These are phyloP conservation scores for Candoia aspera DNA, from an alignment of 2,113 vertebrate genomes.

Conservation along the genomic window DNA sequence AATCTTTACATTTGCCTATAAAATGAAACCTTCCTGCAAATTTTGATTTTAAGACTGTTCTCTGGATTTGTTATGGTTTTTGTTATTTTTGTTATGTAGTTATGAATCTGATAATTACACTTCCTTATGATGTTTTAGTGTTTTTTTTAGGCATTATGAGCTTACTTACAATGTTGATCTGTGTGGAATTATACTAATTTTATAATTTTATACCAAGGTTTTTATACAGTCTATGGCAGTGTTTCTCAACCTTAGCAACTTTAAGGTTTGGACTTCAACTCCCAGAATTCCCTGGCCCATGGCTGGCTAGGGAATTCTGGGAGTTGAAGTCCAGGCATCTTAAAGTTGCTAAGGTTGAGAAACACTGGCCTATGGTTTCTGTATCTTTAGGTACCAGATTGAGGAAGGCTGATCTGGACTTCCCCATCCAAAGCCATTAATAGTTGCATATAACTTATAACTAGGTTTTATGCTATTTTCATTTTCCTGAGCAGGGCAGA, in stretches of 20 bases:
- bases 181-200: background rate
- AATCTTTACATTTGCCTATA: background rate
- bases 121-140: background rate
- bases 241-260: too few species aligned
- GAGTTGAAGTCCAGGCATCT: too few species aligned
- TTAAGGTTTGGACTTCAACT: too few species aligned
- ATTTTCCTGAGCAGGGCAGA: slow-evolving; percentile 26
- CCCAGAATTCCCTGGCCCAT: too few species aligned
- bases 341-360: too few species aligned
- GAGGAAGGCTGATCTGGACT: background rate
- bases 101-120: background rate
- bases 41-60: background rate
- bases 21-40: background rate
- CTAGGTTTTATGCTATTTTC: slow-evolving; percentile 33
- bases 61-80: background rate
- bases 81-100: background rate
- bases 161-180: background rate
- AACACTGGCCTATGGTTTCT: background rate
- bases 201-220: background rate
- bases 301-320: too few species aligned
- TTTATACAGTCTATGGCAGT: background rate
- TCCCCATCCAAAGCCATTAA: background rate
- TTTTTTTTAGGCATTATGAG: background rate
- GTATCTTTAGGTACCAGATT: background rate
- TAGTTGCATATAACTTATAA: background rate